Base-by-base conservation (phyloP, 2,113 vertebrate species). In the Clinocottus analis region DNA sequence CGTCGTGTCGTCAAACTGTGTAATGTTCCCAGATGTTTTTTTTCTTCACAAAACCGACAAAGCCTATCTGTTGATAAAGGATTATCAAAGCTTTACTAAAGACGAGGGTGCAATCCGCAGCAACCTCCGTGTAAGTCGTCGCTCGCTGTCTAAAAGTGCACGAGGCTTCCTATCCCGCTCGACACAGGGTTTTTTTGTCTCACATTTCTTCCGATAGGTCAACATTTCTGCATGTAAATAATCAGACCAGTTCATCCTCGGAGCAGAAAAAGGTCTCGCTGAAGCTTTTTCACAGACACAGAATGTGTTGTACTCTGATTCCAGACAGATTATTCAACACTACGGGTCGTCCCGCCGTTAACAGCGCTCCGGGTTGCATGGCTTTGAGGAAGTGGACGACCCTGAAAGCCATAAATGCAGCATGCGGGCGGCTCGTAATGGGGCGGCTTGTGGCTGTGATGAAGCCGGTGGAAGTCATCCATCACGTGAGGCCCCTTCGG, bases 1-100 rank as follows among this genome's bases (percentile, higher is more conserved):
- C 67, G 12, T 37, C 59, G 45, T 64, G 66, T 56, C 21, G 8
- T 56, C 37, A 83, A 75, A 60, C 64, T n/a, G 6, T 1, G 49
- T 83, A 23, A 75, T 53, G 67, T 74, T 59, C 35, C 71, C 70
- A 70, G 79, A 76, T 31, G 35, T 68, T 80, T 83, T 68, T 80
- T 83, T 65, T 25, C 10, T 4, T 4, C 29, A 41, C 39, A 41
- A 3, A 13, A 60, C 62, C 53, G 62, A 77, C 56, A 51, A 9
- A 79, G 51, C 49, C 65, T 55, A 76, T 87, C 77, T 65, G 14
- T 37, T 55, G 77, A 77, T 53, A 2, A 67, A 53, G 75, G 67
- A 60, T 72, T 58, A 69, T 77, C 37, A 47, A 60, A 67, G 47
- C 47, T 70, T 73, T 64, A 68, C 65, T 14, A 77, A 67, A 77